Conservation (phyloP, 35 echinoderm and acorn worm genomes). For the Acanthaster planci region DNA sequence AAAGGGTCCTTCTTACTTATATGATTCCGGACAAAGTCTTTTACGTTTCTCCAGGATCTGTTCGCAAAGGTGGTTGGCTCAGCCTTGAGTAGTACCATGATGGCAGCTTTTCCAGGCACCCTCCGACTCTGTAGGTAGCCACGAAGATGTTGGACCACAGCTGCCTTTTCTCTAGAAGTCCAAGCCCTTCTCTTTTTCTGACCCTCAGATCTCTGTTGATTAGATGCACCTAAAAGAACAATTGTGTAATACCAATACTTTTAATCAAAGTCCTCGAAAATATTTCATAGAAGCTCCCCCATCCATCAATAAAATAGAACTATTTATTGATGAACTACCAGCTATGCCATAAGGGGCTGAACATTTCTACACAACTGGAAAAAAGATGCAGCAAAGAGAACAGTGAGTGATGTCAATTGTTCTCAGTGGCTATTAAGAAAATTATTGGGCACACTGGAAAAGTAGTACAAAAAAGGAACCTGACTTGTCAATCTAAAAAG, state of each 20-base stretch:
- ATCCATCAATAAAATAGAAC: not conserved
- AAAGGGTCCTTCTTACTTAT: conserved; percentile 5
- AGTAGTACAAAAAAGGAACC: no score
- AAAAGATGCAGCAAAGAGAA: not conserved
- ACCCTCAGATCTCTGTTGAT: not conserved
- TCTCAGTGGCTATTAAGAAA: no score
- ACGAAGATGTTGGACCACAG: not conserved
- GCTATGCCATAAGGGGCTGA: not conserved
- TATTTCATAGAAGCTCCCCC: not conserved
- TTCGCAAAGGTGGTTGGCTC: not conserved
- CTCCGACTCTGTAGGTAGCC: not conserved
- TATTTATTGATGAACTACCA: not conserved
- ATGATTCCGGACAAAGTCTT: conserved; percentile 48
- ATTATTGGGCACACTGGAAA: no score
- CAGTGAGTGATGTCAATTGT: no score
- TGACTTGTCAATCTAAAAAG: no score
- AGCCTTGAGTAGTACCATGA: not conserved
- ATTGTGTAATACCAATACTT: not conserved
- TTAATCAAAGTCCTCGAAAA: not conserved
- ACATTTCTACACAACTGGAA: not conserved
- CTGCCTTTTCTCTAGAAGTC: conserved; percentile 7
- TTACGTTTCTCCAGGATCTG: conserved; percentile 38
- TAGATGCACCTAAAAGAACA: not conserved
- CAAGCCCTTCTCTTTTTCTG: conserved; percentile 29
- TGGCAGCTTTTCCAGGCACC: conserved; percentile 44